Conservation (phyloP, 2,113 vertebrate species). For the Pygoscelis antarcticus region DNA sequence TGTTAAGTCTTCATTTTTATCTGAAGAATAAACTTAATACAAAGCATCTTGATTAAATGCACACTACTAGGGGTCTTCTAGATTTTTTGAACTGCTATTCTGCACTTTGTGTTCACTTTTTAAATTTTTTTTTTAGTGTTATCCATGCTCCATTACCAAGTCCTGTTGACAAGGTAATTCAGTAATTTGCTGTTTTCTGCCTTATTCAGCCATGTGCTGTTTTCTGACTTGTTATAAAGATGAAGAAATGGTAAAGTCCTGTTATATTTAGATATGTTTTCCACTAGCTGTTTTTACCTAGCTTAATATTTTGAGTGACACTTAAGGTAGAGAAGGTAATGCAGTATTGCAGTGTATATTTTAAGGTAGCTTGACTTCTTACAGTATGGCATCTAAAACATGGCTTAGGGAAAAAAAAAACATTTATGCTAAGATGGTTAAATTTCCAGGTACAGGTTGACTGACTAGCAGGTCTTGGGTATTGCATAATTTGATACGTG, state of each 20-base stretch:
- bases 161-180: conserved; percentile 97
- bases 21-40: background rate
- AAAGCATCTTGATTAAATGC: background rate
- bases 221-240: background rate
- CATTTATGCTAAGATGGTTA: background rate
- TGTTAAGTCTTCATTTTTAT: background rate
- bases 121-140: conserved; percentile 79
- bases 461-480: background rate
- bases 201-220: background rate
- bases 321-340: background rate
- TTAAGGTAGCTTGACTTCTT: background rate
- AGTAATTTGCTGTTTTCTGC: conserved; percentile 9
- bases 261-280: background rate
- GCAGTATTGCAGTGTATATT: background rate
- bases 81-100: background rate
- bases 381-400: background rate
- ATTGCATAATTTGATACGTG: background rate
- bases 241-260: background rate
- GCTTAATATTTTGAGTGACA: background rate
- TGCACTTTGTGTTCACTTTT: background rate
- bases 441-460: background rate
- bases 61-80: background rate
- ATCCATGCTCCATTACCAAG: conserved; percentile 95
- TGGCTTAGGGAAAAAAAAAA: background rate
- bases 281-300: background rate